A percentile compares a stretch with the other conserved stretches of the same genome.
Conservation (phyloP, 2,888 invertebrate species). For the Harpalus rufipes region DNA sequence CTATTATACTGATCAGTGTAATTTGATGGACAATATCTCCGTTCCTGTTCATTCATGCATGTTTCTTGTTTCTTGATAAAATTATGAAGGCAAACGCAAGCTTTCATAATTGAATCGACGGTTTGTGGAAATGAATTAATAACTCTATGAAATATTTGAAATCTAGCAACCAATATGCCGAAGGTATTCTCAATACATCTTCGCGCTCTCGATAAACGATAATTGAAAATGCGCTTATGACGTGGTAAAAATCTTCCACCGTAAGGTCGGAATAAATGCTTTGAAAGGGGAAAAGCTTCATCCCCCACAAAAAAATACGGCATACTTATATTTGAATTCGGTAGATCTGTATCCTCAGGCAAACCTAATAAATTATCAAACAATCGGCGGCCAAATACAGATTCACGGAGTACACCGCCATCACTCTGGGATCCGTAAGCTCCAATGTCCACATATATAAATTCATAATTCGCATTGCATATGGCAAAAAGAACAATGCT, state of each 20-base stretch:
- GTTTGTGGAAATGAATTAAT: conserved; percentile 39
- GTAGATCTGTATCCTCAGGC: neutral
- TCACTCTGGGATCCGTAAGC: neutral
- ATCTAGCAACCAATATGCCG: conserved; percentile 60
- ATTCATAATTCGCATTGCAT: too few relatives aligned
- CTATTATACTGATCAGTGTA: neutral
- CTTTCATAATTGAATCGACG: too few relatives aligned
- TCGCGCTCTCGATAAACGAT: conserved; percentile 20
- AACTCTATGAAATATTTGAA: conserved; percentile 57
- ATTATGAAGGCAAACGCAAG: too few relatives aligned
- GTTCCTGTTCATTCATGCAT: too few relatives aligned
- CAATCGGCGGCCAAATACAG: neutral
- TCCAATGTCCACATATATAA: too few relatives aligned
- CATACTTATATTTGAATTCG: too few relatives aligned
- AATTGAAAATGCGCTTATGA: neutral
- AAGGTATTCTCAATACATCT: conserved; percentile 63
- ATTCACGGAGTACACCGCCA: neutral
- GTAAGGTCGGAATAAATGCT: too few relatives aligned
- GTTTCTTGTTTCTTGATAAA: too few relatives aligned
- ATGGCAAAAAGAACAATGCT: neutral
- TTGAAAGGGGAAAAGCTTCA: too few relatives aligned
- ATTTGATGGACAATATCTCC: too few relatives aligned
- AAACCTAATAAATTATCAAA: neutral
- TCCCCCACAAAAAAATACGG: too few relatives aligned
- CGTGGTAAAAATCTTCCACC: too few relatives aligned